These are phyloP conservation scores for Peromyscus nudipes DNA, from an alignment of 2,797 vertebrate genomes.

Conservation along the genomic window DNA sequence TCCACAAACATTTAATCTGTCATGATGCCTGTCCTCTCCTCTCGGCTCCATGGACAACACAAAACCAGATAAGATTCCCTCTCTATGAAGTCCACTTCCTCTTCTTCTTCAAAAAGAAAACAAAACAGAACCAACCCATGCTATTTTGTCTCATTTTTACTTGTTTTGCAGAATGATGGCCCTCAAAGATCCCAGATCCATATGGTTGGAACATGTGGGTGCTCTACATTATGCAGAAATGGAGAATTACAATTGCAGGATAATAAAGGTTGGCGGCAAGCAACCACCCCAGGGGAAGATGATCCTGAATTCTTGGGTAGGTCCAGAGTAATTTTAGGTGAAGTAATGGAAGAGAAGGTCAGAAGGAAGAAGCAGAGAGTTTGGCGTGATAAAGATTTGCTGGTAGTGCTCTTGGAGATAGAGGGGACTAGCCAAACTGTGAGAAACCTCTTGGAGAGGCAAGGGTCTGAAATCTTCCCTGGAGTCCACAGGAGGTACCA, in stretches of 20 bases:
- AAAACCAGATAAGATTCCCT: too few species aligned
- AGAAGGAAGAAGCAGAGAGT: neutral
- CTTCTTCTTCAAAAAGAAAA: neutral
- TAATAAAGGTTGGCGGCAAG: neutral
- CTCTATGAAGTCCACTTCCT: neutral
- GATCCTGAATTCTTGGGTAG: fast-evolving
- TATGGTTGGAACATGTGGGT: neutral
- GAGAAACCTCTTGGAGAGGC: fast-evolving
- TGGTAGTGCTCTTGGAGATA: neutral
- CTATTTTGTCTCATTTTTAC: neutral
- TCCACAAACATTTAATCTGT: neutral
- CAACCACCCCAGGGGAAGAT: neutral
- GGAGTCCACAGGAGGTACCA: neutral
- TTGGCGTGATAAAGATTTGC: fast-evolving
- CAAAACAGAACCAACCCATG: neutral
- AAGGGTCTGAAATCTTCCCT: fast-evolving
- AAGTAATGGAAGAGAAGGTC: neutral
- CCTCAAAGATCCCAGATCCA: neutral
- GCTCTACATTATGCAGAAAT: fast-evolving
- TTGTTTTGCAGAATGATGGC: neutral
- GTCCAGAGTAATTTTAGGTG: fast-evolving
- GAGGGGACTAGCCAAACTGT: fast-evolving
- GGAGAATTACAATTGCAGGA: neutral
- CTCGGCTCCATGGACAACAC: neutral
- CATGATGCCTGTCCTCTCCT: too few species aligned